Percentiles rank a stretch among this genome's conserved stretches.
Evolutionary conservation across 2,888 invertebrate species (phyloP).

Genomic region (Drosophila quinaria): DNA sequence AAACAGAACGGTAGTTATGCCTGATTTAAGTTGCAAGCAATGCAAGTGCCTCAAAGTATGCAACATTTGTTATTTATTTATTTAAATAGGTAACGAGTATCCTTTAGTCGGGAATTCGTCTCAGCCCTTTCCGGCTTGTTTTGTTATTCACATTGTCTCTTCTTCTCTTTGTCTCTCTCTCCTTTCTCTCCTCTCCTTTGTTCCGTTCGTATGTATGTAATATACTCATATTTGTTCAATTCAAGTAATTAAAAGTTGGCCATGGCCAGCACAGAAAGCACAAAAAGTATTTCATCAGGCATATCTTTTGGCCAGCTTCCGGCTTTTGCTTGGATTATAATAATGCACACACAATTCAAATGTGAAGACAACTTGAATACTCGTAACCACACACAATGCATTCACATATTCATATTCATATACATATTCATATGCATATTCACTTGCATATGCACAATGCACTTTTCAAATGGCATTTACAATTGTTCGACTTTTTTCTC

Average conservation of each 20-base stretch:
- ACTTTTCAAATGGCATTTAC: neutral
- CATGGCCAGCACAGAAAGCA: neutral
- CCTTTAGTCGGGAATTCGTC: no score
- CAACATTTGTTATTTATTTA: no score
- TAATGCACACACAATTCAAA: conserved; percentile 26
- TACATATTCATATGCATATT: neutral
- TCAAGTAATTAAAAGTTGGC: conserved; percentile 39
- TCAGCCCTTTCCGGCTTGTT: neutral
- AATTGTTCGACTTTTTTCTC: conserved; percentile 5
- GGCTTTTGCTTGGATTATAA: conserved; percentile 31
- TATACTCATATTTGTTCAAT: conserved; percentile 7
- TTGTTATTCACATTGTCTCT: neutral
- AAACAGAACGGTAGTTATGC: no score
- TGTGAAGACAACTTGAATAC: conserved; percentile 11
- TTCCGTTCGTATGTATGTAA: conserved; percentile 1
- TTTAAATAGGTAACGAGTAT: no score
- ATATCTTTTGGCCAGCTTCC: conserved; percentile 28
- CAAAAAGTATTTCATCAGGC: conserved; percentile 11
- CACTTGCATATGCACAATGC: neutral
- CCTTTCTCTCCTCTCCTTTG: neutral
- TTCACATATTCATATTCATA: neutral
- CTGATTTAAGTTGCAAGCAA: no score
- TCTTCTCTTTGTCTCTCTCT: neutral
- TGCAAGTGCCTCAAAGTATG: no score
- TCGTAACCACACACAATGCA: neutral